These are phyloP conservation scores for Nothoprocta perdicaria DNA, from an alignment of 2,113 vertebrate species.

Conservation along the genomic window DNA sequence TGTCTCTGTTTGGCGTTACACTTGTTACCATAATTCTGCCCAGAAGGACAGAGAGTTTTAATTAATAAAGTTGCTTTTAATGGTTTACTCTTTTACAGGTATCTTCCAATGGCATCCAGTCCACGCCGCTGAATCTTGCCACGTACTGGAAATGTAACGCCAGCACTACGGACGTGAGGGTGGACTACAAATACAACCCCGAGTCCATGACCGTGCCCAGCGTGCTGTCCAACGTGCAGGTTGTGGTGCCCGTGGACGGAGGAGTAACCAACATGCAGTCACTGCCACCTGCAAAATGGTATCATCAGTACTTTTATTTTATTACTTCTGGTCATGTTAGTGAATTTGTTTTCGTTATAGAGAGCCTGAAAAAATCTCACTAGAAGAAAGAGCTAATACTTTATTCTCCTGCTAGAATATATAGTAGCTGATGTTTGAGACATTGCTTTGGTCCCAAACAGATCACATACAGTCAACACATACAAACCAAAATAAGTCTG, in stretches of 20 bases:
- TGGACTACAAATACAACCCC: constrained; percentile 96
- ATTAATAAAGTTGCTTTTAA: not conserved
- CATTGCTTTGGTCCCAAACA: not conserved
- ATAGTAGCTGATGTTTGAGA: not conserved
- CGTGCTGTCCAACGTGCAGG: constrained; percentile 87
- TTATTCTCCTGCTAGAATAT: not conserved
- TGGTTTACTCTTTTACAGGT: constrained; percentile 81
- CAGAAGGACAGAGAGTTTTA: not conserved
- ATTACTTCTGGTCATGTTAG: not conserved
- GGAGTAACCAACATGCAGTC: constrained; percentile 94
- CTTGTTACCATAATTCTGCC: not conserved
- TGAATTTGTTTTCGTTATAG: not conserved
- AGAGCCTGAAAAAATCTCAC: not conserved
- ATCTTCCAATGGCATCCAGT: constrained; percentile 93
- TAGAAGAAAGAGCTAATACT: not conserved
- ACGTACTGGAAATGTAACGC: constrained; percentile 94
- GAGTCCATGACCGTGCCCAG: constrained; percentile 89
- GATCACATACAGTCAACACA: not conserved
- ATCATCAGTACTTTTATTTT: not conserved
- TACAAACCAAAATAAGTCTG: not conserved
- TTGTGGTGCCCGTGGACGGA: constrained; percentile 92
- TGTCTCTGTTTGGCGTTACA: not conserved
- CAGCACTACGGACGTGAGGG: constrained; percentile 90
- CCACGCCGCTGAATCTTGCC: constrained; percentile 94
- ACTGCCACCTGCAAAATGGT: constrained; percentile 92